phyloP scores from a whole-genome alignment of 2,113 vertebrate species.

The Microcebus murinus region DNA sequence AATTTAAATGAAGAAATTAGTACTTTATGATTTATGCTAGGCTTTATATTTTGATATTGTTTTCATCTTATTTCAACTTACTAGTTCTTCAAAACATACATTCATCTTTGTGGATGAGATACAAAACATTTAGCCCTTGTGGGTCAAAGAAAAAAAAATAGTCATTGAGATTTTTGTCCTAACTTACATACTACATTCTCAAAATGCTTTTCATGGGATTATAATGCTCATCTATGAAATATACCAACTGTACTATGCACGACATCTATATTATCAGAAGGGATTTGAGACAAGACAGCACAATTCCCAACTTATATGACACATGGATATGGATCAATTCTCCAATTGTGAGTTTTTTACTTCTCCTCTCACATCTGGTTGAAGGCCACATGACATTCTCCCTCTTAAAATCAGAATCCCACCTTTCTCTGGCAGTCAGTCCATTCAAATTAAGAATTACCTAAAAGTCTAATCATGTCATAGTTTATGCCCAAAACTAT shows the following conservation, averaged over 20 bases:
- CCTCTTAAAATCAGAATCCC: not conserved
- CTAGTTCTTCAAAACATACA: not conserved
- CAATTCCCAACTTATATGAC: not conserved
- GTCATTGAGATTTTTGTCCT: not conserved
- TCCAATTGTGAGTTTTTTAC: not conserved
- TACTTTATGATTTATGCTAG: not conserved
- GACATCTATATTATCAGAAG: not conserved
- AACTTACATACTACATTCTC: not conserved
- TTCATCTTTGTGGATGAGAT: not conserved
- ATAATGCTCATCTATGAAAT: not conserved
- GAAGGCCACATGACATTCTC: not conserved
- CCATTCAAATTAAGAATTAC: not conserved
- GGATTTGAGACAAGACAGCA: not conserved
- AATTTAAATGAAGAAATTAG: slow-evolving; percentile 39
- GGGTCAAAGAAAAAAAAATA: not conserved
- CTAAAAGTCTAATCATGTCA: not conserved
- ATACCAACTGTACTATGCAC: not conserved
- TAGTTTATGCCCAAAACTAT: not conserved
- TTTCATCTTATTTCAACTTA: slow-evolving; percentile 45
- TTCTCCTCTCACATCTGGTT: not conserved
- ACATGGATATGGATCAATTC: not conserved
- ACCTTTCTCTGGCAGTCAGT: not conserved
- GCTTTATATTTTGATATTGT: slow-evolving; percentile 45
- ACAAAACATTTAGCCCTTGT: not conserved
- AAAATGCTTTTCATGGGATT: slow-evolving; percentile 16